phyloP scores from a whole-genome alignment of 2,888 invertebrate species.

The Julus scandinavius region DNA sequence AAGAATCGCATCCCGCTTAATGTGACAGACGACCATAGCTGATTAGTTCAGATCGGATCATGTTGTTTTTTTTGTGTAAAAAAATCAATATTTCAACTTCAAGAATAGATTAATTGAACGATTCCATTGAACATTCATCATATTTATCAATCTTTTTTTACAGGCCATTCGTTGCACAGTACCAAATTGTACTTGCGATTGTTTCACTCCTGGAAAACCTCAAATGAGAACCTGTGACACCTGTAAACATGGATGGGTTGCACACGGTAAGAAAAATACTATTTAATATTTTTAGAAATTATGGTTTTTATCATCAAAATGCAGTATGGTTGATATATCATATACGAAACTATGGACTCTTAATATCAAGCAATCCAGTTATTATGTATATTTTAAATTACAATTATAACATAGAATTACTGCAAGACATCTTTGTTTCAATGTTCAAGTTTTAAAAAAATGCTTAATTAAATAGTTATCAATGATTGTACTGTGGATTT shows the following conservation, averaged over 20 bases:
- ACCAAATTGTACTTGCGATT: constrained; percentile 75
- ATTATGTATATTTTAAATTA: no score
- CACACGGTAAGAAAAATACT: constrained; percentile 73
- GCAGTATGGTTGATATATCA: not conserved
- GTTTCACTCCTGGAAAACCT: constrained; percentile 76
- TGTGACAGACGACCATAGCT: constrained; percentile 24
- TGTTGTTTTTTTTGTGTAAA: not conserved
- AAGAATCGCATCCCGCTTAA: constrained; percentile 32
- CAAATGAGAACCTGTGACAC: constrained; percentile 76
- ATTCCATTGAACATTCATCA: not conserved
- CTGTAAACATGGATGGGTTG: constrained; percentile 80
- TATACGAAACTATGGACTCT: no score
- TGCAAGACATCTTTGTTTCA: no score
- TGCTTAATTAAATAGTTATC: no score
- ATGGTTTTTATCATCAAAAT: not conserved
- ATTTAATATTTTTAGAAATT: not conserved
- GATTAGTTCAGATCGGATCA: not conserved
- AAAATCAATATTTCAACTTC: not conserved
- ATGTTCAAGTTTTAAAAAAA: no score
- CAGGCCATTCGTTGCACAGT: constrained; percentile 76
- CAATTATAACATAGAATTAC: no score
- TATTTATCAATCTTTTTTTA: constrained; percentile 62
- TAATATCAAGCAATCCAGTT: no score
- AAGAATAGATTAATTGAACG: not conserved
- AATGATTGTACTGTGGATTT: no score